Conservation (phyloP, 2,797 vertebrate species). For the Avahi laniger region DNA sequence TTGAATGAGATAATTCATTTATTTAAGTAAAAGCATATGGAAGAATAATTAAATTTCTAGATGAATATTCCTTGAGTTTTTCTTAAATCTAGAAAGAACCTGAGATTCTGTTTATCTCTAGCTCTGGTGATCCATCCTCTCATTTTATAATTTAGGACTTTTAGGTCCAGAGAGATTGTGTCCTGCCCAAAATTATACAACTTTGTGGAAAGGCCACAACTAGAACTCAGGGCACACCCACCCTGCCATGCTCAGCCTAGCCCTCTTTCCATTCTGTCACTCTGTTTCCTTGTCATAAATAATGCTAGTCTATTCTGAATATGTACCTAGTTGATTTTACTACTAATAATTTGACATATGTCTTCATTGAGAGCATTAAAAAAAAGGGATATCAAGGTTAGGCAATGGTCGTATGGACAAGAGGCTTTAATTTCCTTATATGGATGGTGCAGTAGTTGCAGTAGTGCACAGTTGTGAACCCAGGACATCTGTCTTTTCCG, state of each 20-base stretch:
- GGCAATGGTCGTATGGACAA: neutral
- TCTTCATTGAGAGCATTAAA: slow-evolving; percentile 2
- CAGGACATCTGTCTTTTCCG: slow-evolving; percentile 11
- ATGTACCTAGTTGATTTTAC: slow-evolving; percentile 25
- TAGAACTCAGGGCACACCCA: neutral
- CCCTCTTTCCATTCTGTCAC: neutral
- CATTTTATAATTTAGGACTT: slow-evolving; percentile 17
- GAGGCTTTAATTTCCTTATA: slow-evolving; percentile 39
- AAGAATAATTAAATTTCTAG: slow-evolving; percentile 18
- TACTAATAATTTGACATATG: neutral
- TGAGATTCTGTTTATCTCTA: slow-evolving; percentile 25
- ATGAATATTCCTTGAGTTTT: slow-evolving; percentile 40
- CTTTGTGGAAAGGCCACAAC: neutral
- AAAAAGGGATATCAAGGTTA: neutral
- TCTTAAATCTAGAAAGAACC: slow-evolving; percentile 40
- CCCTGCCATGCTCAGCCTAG: neutral
- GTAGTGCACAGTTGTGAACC: neutral
- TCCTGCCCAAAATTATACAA: neutral
- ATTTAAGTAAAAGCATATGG: neutral
- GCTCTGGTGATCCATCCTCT: neutral
- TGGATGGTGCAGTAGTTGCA: neutral
- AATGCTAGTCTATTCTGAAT: slow-evolving; percentile 3
- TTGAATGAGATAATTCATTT: neutral
- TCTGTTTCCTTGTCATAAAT: neutral
- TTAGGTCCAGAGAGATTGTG: neutral